These are phyloP conservation scores for Thymelicus lineola DNA, from an alignment of 2,888 invertebrate species.

Conservation along the genomic window DNA sequence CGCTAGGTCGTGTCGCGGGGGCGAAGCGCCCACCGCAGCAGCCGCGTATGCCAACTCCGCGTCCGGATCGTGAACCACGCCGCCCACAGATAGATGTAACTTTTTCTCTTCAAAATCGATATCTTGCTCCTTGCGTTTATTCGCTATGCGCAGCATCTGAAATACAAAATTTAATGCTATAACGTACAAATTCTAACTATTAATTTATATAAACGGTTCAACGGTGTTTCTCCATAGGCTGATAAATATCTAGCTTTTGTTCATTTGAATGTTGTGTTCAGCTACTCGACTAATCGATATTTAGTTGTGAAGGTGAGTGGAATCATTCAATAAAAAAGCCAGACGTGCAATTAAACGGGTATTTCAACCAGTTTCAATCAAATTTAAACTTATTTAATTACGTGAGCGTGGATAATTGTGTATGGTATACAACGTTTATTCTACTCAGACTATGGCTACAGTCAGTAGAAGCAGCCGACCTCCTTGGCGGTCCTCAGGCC, in stretches of 20 bases:
- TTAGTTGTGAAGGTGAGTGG: no score
- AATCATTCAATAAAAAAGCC: no score
- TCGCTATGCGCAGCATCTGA: conserved; percentile 90
- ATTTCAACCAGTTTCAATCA: no score
- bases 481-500: conserved; percentile 98
- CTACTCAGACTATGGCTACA: no score
- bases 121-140: conserved; percentile 96
- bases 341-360: no score
- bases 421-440: no score
- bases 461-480: conserved; percentile 62
- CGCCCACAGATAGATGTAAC: conserved; percentile 92
- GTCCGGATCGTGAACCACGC: conserved; percentile 78
- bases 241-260: no score
- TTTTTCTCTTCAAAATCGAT: conserved; percentile 98
- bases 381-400: no score
- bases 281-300: neutral
- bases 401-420: no score
- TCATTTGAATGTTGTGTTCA: neutral
- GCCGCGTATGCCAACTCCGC: conserved; percentile 87
- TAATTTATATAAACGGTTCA: no score
- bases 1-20: conserved; percentile 60
- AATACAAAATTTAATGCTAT: neutral
- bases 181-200: no score
- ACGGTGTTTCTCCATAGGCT: no score
- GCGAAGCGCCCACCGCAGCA: conserved; percentile 85